Percentiles rank a stretch among this genome's conserved stretches.
Evolutionary conservation across 2,888 invertebrate species (phyloP).

Genomic region (Allygus modestus): DNA sequence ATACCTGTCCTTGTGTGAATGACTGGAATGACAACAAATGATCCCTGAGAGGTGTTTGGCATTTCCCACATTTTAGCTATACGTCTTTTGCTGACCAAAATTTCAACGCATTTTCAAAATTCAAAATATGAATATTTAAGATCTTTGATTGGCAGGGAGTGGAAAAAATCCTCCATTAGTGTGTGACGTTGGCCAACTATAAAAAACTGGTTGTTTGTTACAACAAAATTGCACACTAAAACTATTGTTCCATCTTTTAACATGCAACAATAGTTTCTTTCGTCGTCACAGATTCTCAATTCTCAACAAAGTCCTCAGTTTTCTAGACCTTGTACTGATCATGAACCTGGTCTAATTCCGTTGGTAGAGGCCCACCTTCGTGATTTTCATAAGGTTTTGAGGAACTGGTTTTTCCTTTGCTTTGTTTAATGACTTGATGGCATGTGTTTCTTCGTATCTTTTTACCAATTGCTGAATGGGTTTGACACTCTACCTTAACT

Average conservation of each 20-base stretch:
- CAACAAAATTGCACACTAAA: constrained; percentile 3
- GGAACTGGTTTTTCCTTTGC: background rate
- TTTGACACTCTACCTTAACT: constrained; percentile 58
- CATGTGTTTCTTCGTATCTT: constrained; percentile 35
- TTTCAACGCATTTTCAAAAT: constrained; percentile 31
- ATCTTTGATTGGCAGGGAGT: constrained; percentile 27
- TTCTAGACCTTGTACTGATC: constrained; percentile 2
- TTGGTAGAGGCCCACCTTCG: constrained; percentile 30
- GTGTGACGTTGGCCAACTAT: constrained; percentile 36
- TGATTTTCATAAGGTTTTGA: background rate
- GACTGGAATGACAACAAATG: constrained; percentile 39
- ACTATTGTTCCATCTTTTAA: constrained; percentile 43
- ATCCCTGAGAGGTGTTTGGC: background rate
- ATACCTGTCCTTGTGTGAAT: constrained; percentile 19
- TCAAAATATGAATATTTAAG: background rate
- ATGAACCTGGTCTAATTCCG: background rate
- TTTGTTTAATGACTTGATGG: background rate
- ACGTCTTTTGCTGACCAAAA: constrained; percentile 7
- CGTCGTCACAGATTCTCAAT: background rate
- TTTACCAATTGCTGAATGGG: constrained; percentile 59
- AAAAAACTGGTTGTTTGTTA: background rate
- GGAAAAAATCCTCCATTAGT: background rate
- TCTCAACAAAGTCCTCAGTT: constrained; percentile 16
- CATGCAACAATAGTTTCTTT: constrained; percentile 50
- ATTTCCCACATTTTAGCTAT: constrained; percentile 53